Percentiles rank a stretch among this genome's conserved stretches.
These are phyloP conservation scores for Alectura lathami DNA, from an alignment of 2,113 vertebrate species.

Conservation along the genomic window DNA sequence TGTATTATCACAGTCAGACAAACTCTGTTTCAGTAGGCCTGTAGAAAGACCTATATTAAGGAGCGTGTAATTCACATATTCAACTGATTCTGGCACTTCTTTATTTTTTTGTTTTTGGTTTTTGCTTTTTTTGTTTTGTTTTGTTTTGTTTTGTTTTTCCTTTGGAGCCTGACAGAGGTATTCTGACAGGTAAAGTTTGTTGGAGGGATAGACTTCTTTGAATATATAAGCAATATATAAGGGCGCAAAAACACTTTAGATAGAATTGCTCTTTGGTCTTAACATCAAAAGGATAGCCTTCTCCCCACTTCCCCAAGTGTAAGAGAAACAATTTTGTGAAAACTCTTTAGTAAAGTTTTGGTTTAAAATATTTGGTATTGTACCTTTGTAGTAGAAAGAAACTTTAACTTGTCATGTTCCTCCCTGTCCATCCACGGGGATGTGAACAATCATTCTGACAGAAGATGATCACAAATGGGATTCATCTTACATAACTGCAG, in stretches of 20 bases:
- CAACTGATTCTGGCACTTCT: not conserved
- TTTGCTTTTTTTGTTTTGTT: not conserved
- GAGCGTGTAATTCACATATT: not conserved
- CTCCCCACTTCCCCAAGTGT: not conserved
- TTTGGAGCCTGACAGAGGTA: not conserved
- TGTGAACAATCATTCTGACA: not conserved
- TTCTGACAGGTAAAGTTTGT: not conserved
- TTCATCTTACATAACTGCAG: not conserved
- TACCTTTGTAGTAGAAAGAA: not conserved
- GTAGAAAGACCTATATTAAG: not conserved
- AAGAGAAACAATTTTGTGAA: not conserved
- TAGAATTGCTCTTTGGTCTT: not conserved
- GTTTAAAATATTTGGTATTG: not conserved
- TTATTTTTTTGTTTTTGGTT: not conserved
- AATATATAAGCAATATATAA: not conserved
- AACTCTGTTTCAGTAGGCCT: not conserved
- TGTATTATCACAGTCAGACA: not conserved
- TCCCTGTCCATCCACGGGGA: not conserved
- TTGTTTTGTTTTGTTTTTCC: not conserved
- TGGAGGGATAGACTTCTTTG: not conserved
- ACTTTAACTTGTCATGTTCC: not conserved
- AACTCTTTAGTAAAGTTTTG: not conserved
- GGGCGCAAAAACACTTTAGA: not conserved
- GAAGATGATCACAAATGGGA: not conserved
- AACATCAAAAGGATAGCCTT: not conserved